Conservation (phyloP, 2,113 vertebrate species). For the Psittacus erithacus region DNA sequence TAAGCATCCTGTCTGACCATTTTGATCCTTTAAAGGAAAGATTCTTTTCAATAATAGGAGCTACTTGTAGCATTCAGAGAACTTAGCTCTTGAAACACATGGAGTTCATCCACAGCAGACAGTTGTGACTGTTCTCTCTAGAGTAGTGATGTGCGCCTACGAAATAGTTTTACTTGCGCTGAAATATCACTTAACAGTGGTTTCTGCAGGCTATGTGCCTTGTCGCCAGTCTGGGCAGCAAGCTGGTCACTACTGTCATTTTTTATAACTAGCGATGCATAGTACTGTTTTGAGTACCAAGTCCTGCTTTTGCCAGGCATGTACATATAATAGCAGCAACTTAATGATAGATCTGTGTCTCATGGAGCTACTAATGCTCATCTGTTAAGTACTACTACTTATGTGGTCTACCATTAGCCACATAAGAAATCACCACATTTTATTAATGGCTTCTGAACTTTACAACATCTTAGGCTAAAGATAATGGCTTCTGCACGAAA, state of each 20-base stretch:
- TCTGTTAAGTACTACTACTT: constrained; percentile 26
- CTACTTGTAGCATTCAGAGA: not conserved
- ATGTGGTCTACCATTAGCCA: constrained; percentile 24
- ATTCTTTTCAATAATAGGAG: not conserved
- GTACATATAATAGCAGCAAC: not conserved
- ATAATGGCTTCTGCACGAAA: constrained; percentile 17
- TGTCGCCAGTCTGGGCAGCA: not conserved
- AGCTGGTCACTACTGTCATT: not conserved
- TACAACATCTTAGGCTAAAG: constrained; percentile 29
- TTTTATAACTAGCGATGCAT: not conserved
- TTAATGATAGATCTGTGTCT: not conserved
- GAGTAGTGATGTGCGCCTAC: not conserved
- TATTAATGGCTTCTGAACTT: constrained; percentile 67
- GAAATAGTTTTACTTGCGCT: not conserved
- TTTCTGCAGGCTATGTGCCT: not conserved
- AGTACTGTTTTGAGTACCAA: not conserved
- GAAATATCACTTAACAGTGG: not conserved
- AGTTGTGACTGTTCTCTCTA: not conserved
- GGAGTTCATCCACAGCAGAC: not conserved
- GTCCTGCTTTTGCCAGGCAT: not conserved
- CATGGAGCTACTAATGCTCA: not conserved
- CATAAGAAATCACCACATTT: constrained; percentile 33
- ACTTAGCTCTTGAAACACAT: not conserved
- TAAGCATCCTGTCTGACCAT: not conserved
- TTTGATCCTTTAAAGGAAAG: not conserved